phyloP scores from a whole-genome alignment of 2,113 vertebrate species.

The Bufo bufo region DNA sequence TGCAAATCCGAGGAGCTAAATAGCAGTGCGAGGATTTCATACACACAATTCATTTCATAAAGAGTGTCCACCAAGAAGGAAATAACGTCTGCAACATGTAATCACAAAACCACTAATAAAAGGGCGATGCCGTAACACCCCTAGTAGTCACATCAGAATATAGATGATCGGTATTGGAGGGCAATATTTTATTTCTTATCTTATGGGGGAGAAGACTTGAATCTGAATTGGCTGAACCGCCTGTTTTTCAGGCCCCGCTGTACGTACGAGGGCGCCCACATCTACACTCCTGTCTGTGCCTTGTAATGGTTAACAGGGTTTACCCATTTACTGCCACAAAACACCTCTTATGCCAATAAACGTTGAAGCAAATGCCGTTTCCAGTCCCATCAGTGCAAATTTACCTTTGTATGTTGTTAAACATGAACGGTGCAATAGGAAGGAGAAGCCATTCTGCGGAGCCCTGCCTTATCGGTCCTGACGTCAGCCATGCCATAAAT shows the following conservation, averaged over 20 bases:
- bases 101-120: background rate
- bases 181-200: too few relatives aligned
- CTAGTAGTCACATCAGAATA: too few relatives aligned
- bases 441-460: background rate
- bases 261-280: background rate
- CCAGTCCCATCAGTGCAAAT: slow-evolving; percentile 33
- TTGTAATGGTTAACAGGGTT: slow-evolving; percentile 30
- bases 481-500: slow-evolving; percentile 32
- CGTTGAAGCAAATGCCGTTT: slow-evolving; percentile 8
- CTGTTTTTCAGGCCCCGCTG: background rate
- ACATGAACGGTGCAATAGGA: slow-evolving; percentile 11
- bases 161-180: too few relatives aligned
- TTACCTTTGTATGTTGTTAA: slow-evolving; percentile 28
- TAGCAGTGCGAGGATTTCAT: slow-evolving; percentile 25
- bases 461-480: slow-evolving; percentile 19
- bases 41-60: slow-evolving; percentile 25
- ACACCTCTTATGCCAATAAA: slow-evolving; percentile 37
- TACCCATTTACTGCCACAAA: slow-evolving; percentile 26
- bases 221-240: too few relatives aligned
- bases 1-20: slow-evolving; percentile 30
- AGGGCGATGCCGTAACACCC: background rate
- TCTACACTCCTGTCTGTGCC: background rate
- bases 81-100: background rate
- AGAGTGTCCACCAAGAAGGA: background rate
- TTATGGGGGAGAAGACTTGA: too few relatives aligned